Conservation (phyloP, 1,140 invertebrate species). For the Apis laboriosa region DNA sequence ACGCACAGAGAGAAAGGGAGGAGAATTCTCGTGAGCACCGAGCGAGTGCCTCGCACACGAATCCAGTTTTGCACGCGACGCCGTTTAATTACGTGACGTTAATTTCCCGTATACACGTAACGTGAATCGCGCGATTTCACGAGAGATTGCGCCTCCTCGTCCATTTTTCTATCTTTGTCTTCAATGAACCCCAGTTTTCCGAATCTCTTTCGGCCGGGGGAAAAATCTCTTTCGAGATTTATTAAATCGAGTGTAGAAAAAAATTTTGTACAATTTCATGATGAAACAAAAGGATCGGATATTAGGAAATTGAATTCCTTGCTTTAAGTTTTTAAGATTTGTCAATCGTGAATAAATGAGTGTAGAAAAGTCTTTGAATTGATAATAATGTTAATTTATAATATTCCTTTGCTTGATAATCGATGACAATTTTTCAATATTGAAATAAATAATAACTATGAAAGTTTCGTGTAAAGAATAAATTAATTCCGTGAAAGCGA, state of each 20-base stretch:
- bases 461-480: too few species aligned
- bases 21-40: not conserved
- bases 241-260: not conserved
- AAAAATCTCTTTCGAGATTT: not conserved
- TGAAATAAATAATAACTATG: not conserved
- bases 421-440: too few species aligned
- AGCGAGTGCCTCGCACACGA: not conserved
- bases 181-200: not conserved
- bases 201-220: not conserved
- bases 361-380: too few species aligned
- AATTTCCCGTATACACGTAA: slow-evolving; percentile 29
- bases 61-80: slow-evolving; percentile 15
- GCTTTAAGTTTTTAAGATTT: too few species aligned
- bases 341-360: too few species aligned
- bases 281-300: not conserved
- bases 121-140: slow-evolving; percentile 16
- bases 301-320: too few species aligned
- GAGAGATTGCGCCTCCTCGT: slow-evolving; percentile 16
- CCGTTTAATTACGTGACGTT: slow-evolving; percentile 39
- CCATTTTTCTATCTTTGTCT: not conserved
- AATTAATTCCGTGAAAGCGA: not conserved
- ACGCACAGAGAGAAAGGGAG: not conserved
- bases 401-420: too few species aligned
- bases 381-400: too few species aligned
- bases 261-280: not conserved